phyloP scores from a whole-genome alignment of 2,113 vertebrate genomes.

The Apteryx owenii region DNA sequence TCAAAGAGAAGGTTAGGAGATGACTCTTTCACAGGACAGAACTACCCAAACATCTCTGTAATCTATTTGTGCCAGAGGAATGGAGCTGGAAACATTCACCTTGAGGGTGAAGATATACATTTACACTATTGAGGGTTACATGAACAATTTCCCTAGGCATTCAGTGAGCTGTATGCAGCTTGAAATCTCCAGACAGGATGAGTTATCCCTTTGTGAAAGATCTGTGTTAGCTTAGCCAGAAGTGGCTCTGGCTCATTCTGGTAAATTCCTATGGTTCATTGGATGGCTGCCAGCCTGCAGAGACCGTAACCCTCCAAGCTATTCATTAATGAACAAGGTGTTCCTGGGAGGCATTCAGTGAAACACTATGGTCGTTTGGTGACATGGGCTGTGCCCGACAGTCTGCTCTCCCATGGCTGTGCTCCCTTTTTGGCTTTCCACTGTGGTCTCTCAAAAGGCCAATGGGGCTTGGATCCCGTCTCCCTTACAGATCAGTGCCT shows the following conservation, averaged over 20 bases:
- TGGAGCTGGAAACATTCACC: rapidly evolving
- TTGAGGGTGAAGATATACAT: not conserved
- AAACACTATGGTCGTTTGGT: not conserved
- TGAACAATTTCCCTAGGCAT: not conserved
- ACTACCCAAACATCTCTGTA: not conserved
- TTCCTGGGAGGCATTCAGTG: not conserved
- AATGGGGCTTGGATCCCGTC: not conserved
- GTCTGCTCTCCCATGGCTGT: not conserved
- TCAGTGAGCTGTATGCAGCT: not conserved
- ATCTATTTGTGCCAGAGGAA: not conserved
- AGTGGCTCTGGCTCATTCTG: not conserved
- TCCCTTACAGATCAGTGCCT: not conserved
- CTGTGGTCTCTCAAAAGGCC: not conserved
- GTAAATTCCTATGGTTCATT: not conserved
- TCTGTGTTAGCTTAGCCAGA: rapidly evolving
- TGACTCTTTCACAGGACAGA: not conserved
- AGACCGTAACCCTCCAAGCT: not conserved
- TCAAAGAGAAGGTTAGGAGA: not conserved
- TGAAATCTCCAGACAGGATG: rapidly evolving
- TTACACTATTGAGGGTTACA: not conserved
- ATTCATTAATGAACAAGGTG: not conserved
- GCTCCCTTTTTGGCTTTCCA: not conserved
- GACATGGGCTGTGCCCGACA: rapidly evolving
- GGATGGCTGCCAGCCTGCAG: rapidly evolving
- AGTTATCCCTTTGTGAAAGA: not conserved